Evolutionary conservation across 1,140 invertebrate genomes (phyloP).

Genomic region (Bradysia coprophila): DNA sequence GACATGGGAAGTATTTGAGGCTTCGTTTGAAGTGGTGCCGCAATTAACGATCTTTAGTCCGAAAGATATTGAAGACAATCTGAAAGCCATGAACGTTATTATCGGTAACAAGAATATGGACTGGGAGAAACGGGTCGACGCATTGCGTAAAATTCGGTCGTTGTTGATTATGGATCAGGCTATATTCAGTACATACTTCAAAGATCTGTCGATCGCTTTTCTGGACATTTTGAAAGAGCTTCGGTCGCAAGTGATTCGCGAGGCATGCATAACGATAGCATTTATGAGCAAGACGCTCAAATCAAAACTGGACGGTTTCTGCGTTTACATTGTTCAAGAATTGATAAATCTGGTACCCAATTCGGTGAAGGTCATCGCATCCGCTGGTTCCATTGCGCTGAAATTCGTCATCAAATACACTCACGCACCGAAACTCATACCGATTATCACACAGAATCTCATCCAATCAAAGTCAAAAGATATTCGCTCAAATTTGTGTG

Average conservation of each 20-base stretch:
- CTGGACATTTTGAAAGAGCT: conserved; percentile 76
- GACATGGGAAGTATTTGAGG: conserved; percentile 73
- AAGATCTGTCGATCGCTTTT: conserved; percentile 62
- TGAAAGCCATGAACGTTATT: conserved; percentile 52
- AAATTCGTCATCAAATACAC: conserved; percentile 81
- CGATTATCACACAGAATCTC: conserved; percentile 64
- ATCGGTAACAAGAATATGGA: conserved; percentile 67
- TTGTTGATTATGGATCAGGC: conserved; percentile 65
- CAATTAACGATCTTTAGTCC: conserved; percentile 64
- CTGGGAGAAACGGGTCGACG: conserved; percentile 84
- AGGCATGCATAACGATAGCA: conserved; percentile 87
- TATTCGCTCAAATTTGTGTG: conserved; percentile 56
- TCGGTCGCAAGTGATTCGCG: conserved; percentile 71
- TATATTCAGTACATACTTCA: conserved; percentile 64
- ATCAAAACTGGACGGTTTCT: conserved; percentile 70
- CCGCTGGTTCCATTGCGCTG: conserved; percentile 69
- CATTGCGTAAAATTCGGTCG: conserved; percentile 68
- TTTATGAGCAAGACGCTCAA: conserved; percentile 71
- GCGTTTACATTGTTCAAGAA: conserved; percentile 58
- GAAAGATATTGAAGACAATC: conserved; percentile 67
- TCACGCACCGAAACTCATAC: conserved; percentile 66
- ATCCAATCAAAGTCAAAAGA: conserved; percentile 77
- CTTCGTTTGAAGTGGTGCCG: conserved; percentile 69
- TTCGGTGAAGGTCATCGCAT: conserved; percentile 89
- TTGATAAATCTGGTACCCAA: conserved; percentile 88